Conservation (phyloP, 2,797 vertebrate genomes). For the Dallia pectoralis region DNA sequence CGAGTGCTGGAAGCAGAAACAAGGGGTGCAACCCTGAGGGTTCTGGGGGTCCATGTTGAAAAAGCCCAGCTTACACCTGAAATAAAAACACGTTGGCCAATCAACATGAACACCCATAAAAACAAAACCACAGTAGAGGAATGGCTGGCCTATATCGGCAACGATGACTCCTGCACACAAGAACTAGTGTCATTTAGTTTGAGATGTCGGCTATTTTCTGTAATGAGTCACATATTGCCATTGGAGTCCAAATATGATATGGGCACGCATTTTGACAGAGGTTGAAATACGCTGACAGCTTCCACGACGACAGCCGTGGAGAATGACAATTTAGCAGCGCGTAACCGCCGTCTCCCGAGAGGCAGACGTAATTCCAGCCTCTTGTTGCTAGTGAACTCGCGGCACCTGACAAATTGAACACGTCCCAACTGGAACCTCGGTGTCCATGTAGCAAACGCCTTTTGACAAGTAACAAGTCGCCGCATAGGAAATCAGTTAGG, state of each 20-base stretch:
- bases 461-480: background rate
- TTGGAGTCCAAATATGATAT: background rate
- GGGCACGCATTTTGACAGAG: background rate
- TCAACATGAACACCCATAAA: background rate
- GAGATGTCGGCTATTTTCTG: background rate
- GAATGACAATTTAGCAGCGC: background rate
- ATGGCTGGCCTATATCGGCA: background rate
- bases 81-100: background rate
- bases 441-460: background rate
- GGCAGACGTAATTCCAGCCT: background rate
- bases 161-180: background rate
- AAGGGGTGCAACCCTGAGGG: slow-evolving; percentile 88
- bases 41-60: slow-evolving; percentile 88
- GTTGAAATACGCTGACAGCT: background rate
- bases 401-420: background rate
- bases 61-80: slow-evolving; percentile 93
- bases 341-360: slow-evolving; percentile 3
- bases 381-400: slow-evolving; percentile 7
- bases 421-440: background rate
- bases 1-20: slow-evolving; percentile 96
- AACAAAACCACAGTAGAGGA: background rate
- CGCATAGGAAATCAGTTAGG: background rate
- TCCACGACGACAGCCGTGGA: background rate
- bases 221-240: background rate
- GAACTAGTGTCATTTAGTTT: background rate